Evolutionary conservation across 2,113 vertebrate genomes (phyloP), one percentile per base, ranked within the genome.

Genomic region (Xyrauchen texanus): DNA sequence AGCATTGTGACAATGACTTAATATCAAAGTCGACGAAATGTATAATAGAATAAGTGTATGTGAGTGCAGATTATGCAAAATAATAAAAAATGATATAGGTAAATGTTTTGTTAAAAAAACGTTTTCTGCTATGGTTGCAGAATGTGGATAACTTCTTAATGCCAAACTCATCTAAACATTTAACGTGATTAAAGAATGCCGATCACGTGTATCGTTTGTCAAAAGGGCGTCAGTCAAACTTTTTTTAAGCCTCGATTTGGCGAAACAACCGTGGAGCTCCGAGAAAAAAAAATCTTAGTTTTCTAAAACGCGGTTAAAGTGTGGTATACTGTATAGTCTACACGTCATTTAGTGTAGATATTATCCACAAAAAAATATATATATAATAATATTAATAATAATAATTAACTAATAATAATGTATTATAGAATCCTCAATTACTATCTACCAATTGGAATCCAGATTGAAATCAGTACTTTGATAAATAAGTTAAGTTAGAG

Each of bases 161-260:
- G 42, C 55, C 55, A 72, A 16, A 60, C 16, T 13, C 15, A 21
- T 55, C 68, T 69, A 16, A 11, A 4, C 46, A 60, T 67, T 57
- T 67, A 80, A 80, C 71, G 52, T 72, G 68, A 53, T 55, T 71
- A 51, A 44, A 73, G 78, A 34, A 34, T 34, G 21, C 21, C 21
- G 21, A 34, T 34, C 21, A 34, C 21, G 21, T 3, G 55, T 80
- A 55, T 80, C 49, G 45, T 76, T 51, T 55, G 57, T 76, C 67
- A 63, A 80, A 34, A 72, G 61, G 77, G 79, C 8, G 44, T 80
- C 77, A 76, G 52, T 66, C 72, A 80, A 75, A 44, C 68, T 67
- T 49, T 15, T 77, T 61, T 71, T 76, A 46, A 61, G 66, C 0
- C 68, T 60, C 21, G 64, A 52, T 71, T 61, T 80, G 72, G 55